These are phyloP conservation scores for Netelia virgata DNA, from an alignment of 2,888 invertebrate genomes.

Conservation along the genomic window DNA sequence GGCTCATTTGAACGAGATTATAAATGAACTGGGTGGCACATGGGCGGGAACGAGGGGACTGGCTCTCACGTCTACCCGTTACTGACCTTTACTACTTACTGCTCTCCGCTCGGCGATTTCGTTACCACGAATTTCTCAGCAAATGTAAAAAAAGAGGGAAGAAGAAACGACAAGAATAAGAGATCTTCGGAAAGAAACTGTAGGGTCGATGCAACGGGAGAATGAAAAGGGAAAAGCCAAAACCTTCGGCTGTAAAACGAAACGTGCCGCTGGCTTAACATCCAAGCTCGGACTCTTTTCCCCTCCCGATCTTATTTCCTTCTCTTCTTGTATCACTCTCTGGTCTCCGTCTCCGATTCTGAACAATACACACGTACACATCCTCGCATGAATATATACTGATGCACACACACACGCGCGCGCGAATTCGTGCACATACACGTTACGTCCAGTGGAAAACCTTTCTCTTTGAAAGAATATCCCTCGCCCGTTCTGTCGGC, in stretches of 20 bases:
- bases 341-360: conserved; percentile 10
- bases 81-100: conserved; percentile 3
- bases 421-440: neutral
- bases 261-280: conserved; percentile 62
- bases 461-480: conserved; percentile 38
- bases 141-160: conserved; percentile 3
- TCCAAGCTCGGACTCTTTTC: conserved; percentile 37
- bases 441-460: conserved; percentile 21
- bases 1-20: too few species aligned
- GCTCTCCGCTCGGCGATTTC: neutral
- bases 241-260: conserved; percentile 38
- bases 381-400: too few species aligned
- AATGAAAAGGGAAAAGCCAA: conserved; percentile 10
- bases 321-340: conserved; percentile 20
- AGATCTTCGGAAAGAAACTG: conserved; percentile 19
- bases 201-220: conserved; percentile 43
- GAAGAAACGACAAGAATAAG: conserved; percentile 32
- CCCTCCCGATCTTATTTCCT: conserved; percentile 41
- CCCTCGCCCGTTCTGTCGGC: neutral
- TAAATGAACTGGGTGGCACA: too few species aligned
- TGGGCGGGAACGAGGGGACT: too few species aligned
- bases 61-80: neutral
- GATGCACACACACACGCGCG: too few species aligned
- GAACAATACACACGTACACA: conserved; percentile 1
- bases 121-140: conserved; percentile 25